phyloP scores from a whole-genome alignment of 2,888 invertebrate genomes.

The Thereva unica region DNA sequence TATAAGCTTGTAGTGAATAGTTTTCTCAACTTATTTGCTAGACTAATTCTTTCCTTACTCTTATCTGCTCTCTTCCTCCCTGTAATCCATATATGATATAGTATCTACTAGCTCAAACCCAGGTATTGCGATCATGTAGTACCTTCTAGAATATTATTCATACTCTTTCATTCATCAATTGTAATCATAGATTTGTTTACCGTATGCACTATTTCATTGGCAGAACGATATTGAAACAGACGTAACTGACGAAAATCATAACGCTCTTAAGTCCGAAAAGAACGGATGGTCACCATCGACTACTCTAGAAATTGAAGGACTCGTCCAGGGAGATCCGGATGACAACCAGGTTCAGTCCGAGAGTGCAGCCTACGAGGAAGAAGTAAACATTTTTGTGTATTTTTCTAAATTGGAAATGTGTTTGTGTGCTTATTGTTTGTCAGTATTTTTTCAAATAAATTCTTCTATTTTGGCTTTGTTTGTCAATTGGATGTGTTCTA shows the following conservation, averaged over 20 bases:
- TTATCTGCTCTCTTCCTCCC: too few species aligned
- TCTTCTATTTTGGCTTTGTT: too few species aligned
- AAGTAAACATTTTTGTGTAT: constrained; percentile 48
- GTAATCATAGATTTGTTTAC: background rate
- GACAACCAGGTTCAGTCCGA: constrained; percentile 59
- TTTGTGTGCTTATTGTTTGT: constrained; percentile 3
- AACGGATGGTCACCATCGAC: constrained; percentile 50
- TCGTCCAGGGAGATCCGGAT: constrained; percentile 56
- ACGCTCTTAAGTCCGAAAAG: background rate
- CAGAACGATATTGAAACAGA: background rate
- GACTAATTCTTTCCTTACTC: too few species aligned
- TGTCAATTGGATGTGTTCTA: too few species aligned
- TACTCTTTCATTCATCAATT: too few species aligned
- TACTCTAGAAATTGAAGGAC: constrained; percentile 56
- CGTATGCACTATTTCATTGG: background rate
- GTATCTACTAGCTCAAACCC: too few species aligned
- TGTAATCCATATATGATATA: too few species aligned
- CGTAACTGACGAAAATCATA: constrained; percentile 30
- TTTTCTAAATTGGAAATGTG: constrained; percentile 19
- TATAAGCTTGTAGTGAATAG: too few species aligned
- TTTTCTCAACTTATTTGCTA: too few species aligned
- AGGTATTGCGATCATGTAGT: too few species aligned
- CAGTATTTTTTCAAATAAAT: background rate
- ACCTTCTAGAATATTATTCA: too few species aligned
- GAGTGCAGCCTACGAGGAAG: constrained; percentile 44